These are phyloP conservation scores for Homalodisca vitripennis DNA, from an alignment of 1,140 invertebrate genomes.

Conservation along the genomic window DNA sequence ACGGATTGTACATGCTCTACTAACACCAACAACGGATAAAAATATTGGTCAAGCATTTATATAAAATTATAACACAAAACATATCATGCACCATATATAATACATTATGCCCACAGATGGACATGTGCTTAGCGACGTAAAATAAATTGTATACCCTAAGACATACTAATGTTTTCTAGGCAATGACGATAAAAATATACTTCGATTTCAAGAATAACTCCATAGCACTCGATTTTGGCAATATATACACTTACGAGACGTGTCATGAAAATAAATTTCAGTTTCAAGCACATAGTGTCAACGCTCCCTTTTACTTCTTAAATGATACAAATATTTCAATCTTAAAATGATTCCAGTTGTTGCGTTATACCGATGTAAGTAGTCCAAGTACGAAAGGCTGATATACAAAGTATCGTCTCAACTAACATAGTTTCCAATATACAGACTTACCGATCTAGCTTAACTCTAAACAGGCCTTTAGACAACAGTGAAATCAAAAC, in stretches of 20 bases:
- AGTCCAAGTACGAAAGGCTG: conserved; percentile 26
- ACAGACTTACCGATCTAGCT: conserved; percentile 23
- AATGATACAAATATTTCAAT: not conserved
- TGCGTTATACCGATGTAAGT: not conserved
- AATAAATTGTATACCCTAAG: conserved; percentile 1
- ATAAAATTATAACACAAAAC: not conserved
- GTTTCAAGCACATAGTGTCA: too few species aligned
- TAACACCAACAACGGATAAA: conserved; percentile 8
- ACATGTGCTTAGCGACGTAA: not conserved
- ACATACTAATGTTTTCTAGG: not conserved
- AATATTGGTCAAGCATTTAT: conserved; percentile 8
- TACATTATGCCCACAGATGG: not conserved
- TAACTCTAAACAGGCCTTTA: conserved; percentile 24
- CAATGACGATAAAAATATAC: conserved; percentile 11
- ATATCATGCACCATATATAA: conserved; percentile 12
- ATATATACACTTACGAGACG: not conserved
- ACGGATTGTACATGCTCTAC: conserved; percentile 14
- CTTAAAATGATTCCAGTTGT: not conserved
- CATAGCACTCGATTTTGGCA: not conserved
- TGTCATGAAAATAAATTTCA: too few species aligned
- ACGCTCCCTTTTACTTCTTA: too few species aligned
- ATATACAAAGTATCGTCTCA: conserved; percentile 8
- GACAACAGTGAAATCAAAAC: conserved; percentile 28
- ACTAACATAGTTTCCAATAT: conserved; percentile 17
- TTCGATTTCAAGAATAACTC: conserved; percentile 10